Percentiles rank a stretch among this genome's conserved stretches.
phyloP scores from a whole-genome alignment of 2,113 vertebrate genomes.

The Menura novaehollandiae region DNA sequence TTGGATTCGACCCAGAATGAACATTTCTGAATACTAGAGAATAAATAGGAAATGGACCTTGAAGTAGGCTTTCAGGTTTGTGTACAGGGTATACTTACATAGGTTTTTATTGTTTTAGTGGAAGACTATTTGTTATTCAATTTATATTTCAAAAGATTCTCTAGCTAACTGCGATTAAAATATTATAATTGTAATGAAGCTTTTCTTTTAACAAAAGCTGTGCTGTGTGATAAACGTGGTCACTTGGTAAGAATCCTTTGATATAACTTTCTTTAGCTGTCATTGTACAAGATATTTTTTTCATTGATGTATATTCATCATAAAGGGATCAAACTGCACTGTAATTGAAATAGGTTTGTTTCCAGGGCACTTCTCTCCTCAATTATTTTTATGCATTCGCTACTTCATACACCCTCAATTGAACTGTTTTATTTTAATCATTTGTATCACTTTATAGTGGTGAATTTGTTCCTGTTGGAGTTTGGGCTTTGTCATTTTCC shows the following conservation, averaged over 20 bases:
- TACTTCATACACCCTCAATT: neutral
- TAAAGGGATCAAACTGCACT: neutral
- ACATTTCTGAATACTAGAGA: neutral
- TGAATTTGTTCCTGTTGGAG: slow-evolving; percentile 4
- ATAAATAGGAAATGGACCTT: neutral
- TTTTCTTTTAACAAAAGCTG: neutral
- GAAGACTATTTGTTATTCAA: neutral
- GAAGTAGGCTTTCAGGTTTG: neutral
- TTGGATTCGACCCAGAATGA: neutral
- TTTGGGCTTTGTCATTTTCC: neutral
- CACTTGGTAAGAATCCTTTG: neutral
- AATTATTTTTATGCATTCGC: neutral
- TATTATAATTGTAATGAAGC: neutral
- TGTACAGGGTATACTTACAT: neutral
- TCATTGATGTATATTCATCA: neutral
- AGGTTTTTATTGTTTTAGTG: neutral
- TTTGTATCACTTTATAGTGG: neutral
- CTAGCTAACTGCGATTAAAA: neutral
- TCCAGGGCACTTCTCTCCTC: neutral
- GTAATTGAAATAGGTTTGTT: slow-evolving; percentile 25
- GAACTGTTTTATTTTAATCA: slow-evolving; percentile 15
- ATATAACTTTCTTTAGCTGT: neutral
- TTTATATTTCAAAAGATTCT: neutral
- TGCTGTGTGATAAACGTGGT: neutral
- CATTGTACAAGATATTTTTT: neutral